Conservation (phyloP, 2,888 invertebrate species). For the Drosophila vallismaia region DNA sequence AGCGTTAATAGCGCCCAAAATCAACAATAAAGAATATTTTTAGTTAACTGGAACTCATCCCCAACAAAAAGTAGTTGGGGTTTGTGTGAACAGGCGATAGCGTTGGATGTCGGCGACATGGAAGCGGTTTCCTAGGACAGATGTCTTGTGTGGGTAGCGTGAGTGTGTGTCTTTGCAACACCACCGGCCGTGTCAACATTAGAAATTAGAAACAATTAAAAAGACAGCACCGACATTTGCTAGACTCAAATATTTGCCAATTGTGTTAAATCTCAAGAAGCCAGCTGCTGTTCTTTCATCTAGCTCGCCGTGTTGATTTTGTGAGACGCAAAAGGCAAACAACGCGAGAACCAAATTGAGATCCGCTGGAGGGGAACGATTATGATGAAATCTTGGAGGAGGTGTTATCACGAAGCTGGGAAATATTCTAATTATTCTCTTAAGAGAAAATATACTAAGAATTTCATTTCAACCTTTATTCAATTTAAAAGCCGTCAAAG, state of each 20-base stretch:
- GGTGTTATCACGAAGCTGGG: background rate
- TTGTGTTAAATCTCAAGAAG: constrained; percentile 52
- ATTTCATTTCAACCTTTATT: background rate
- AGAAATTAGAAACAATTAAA: constrained; percentile 74
- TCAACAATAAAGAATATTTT: constrained; percentile 26
- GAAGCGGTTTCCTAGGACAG: constrained; percentile 33
- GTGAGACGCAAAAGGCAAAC: constrained; percentile 16
- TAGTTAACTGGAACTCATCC: constrained; percentile 47
- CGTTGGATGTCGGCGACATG: constrained; percentile 38
- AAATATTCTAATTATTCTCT: background rate
- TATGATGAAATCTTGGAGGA: background rate
- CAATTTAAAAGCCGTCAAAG: background rate
- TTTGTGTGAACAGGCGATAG: constrained; percentile 68
- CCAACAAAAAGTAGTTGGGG: constrained; percentile 30
- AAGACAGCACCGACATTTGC: constrained; percentile 56
- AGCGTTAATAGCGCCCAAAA: constrained; percentile 43
- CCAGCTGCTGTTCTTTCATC: constrained; percentile 40
- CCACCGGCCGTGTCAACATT: constrained; percentile 58
- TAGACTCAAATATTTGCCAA: constrained; percentile 61
- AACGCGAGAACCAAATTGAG: constrained; percentile 15
- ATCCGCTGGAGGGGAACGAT: constrained; percentile 5
- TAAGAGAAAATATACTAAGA: background rate
- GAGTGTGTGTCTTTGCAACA: background rate
- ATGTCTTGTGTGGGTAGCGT: constrained; percentile 9
- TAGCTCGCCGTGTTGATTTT: constrained; percentile 26